Conservation (phyloP, 1,140 invertebrate genomes). For the Leptopilina boulardi region DNA sequence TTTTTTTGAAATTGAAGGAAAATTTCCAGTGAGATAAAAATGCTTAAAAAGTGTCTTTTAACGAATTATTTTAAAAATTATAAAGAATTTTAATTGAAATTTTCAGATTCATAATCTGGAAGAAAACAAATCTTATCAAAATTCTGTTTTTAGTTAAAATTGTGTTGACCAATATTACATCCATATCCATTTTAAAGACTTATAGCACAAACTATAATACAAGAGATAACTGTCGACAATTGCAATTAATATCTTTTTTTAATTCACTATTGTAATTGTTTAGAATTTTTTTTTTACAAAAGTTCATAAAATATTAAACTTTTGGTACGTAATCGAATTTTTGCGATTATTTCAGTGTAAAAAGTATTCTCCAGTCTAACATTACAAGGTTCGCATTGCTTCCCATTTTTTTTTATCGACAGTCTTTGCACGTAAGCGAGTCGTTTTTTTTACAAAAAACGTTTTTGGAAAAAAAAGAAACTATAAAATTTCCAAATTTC, state of each 20-base stretch:
- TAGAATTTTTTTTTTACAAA: not conserved
- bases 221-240: not conserved
- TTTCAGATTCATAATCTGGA: no score
- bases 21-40: no score
- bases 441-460: not conserved
- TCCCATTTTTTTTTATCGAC: not conserved
- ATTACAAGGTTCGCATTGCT: not conserved
- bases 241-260: not conserved
- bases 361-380: not conserved
- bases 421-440: not conserved
- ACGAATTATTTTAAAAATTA: no score
- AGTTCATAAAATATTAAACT: not conserved
- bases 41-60: no score
- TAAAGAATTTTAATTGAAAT: no score
- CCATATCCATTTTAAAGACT: no score
- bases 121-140: no score
- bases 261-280: not conserved
- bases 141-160: no score
- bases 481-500: not conserved
- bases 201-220: not conserved
- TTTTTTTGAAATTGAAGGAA: no score
- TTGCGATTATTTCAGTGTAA: not conserved
- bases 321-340: not conserved
- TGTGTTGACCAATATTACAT: no score
- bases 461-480: not conserved